phyloP scores from a whole-genome alignment of 2,888 invertebrate species.

The Sinhomidia bicolor region DNA sequence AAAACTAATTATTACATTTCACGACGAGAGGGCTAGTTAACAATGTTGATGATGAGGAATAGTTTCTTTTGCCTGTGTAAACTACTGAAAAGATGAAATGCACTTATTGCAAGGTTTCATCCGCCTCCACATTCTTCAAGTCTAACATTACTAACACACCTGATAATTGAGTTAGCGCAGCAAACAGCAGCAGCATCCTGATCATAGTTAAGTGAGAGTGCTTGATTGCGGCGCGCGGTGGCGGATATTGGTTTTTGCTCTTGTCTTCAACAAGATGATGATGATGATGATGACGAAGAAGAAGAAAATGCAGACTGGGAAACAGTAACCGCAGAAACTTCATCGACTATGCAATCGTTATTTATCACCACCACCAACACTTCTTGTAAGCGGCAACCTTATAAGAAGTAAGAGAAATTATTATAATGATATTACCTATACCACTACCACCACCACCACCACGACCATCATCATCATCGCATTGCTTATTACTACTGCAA shows the following conservation, averaged over 20 bases:
- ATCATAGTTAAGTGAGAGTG: no score
- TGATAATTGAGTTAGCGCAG: neutral
- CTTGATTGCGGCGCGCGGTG: neutral
- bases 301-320: neutral
- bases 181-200: no score
- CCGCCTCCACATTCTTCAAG: neutral
- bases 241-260: slow-evolving; percentile 14
- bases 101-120: neutral
- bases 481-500: no score
- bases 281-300: neutral
- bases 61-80: no score
- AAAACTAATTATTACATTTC: no score
- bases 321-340: slow-evolving; percentile 7
- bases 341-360: neutral
- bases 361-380: slow-evolving; percentile 3
- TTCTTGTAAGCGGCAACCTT: no score
- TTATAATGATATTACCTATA: no score
- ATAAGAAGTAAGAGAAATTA: neutral
- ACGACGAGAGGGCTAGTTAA: no score
- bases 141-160: neutral
- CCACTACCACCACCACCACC: no score
- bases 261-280: neutral
- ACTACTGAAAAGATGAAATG: neutral
- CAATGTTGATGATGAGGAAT: no score
- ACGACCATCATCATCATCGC: no score